A percentile compares a stretch with the other conserved stretches of the same genome.
phyloP scores from a whole-genome alignment of 2,888 invertebrate genomes.

The Geophilus truncorum region DNA sequence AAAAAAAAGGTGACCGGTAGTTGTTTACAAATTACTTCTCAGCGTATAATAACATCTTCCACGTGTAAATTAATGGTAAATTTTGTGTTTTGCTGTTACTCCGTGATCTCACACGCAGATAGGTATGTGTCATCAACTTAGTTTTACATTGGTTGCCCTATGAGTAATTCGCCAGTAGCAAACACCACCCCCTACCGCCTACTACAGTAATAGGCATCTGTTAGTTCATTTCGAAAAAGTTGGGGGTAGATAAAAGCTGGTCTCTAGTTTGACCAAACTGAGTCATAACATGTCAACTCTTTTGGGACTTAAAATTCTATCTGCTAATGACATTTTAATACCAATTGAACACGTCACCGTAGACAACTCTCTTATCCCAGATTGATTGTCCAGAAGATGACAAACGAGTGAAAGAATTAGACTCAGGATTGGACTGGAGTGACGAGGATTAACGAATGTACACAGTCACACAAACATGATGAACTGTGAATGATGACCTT shows the following conservation, averaged over 20 bases:
- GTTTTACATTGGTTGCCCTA: not conserved
- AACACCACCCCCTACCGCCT: not conserved
- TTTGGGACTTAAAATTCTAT: not conserved
- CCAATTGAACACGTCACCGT: not conserved
- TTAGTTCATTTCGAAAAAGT: not conserved
- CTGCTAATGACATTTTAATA: not conserved
- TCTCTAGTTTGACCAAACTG: not conserved
- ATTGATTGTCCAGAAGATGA: not conserved
- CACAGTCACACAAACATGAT: not conserved
- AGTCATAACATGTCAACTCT: not conserved
- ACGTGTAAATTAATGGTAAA: no score
- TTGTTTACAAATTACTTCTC: no score
- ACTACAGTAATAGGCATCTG: not conserved
- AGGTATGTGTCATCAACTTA: not conserved
- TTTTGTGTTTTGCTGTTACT: not conserved
- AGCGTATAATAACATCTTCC: no score
- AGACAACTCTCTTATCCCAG: not conserved
- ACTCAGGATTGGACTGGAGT: not conserved
- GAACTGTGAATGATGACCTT: not conserved
- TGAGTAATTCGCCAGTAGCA: not conserved
- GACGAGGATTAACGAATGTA: not conserved
- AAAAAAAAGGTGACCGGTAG: no score
- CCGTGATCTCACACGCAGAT: not conserved
- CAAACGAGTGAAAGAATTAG: not conserved
- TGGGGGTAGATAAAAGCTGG: not conserved